Evolutionary conservation across 2,888 invertebrate genomes (phyloP), one percentile per base, ranked within the genome.

Genomic region (Platypus cylindrus): DNA sequence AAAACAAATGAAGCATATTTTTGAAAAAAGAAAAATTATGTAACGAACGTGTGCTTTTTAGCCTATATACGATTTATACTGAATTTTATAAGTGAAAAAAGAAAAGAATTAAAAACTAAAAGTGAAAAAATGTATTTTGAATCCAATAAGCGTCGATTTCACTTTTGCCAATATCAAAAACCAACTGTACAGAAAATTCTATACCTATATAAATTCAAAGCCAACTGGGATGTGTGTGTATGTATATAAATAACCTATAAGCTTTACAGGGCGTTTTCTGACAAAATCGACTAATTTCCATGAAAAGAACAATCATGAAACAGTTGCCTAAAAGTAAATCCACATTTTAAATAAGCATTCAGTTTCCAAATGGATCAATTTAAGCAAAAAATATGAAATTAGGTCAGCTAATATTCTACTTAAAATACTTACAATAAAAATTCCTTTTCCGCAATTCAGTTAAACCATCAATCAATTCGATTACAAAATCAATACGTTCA

Each of bases 211-310:
- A n/a, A n/a, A n/a, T 17, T 20, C 33, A 33, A 23, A 18, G 33
- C 33, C 16, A 33, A 14, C 33, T 18, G 34, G 17, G 26, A 34
- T 36, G 39, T 29, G 40, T 40, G 40, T 40, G 40, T 34, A 36
- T 40, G 40, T 40, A 36, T 34, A 40, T 36, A 40, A 40, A 40
- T 40, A 40, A 40, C 40, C 40, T 40, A 36, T 26, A 40, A 40
- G 24, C 30, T 40, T 32, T 11, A 8, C 13, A 24, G 33, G 30
- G 30, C 33, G 34, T 40, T 40, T 33, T 36, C 36, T 26, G 30
- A 5, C 14, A 11, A 36, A 36, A 31, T 11, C 22, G 20, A 9
- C 15, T 9, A 17, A 17, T 36, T 31, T 31, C 11, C 13, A 14
- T 3, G 9, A 14, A 30, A 40, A 30, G 36, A 30, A 17, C 30